A percentile compares a stretch with the other conserved stretches of the same genome.
phyloP scores from a whole-genome alignment of 2,113 vertebrate genomes.

The Dolichotis patagonum region DNA sequence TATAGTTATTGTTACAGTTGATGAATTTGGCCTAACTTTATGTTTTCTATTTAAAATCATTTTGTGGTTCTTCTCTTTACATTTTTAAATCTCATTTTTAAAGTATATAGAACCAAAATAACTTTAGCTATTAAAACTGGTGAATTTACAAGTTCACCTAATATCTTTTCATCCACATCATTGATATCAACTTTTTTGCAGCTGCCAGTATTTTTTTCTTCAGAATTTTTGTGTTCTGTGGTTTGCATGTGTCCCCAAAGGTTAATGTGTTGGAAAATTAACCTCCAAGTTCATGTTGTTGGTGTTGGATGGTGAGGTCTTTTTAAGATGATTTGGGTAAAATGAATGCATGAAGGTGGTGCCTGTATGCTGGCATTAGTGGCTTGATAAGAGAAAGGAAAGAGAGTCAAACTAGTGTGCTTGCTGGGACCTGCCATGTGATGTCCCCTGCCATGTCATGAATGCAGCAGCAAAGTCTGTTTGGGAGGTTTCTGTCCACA shows the following conservation, averaged over 20 bases:
- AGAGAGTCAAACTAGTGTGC: not conserved
- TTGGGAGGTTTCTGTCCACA: not conserved
- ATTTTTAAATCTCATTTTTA: not conserved
- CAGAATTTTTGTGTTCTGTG: not conserved
- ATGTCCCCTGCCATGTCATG: not conserved
- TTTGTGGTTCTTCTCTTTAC: not conserved
- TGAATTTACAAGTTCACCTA: not conserved
- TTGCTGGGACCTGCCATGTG: too few species aligned
- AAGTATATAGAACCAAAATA: not conserved
- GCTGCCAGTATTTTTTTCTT: too few species aligned
- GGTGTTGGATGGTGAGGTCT: not conserved
- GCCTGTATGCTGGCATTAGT: not conserved
- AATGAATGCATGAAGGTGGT: not conserved
- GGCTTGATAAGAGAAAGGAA: not conserved
- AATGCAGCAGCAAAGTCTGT: too few species aligned
- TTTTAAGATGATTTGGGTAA: not conserved
- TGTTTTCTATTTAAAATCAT: not conserved
- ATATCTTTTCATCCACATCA: not conserved
- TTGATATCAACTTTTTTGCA: not conserved
- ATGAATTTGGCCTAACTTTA: not conserved
- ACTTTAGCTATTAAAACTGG: not conserved
- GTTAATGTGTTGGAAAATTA: not conserved
- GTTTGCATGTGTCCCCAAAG: not conserved
- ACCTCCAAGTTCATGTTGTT: not conserved
- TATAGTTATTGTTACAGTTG: not conserved